Percentiles rank a stretch among this genome's conserved stretches.
These are phyloP conservation scores for Stichodactyla helianthus DNA, from an alignment of 64 coral and sea anemone species.

Conservation along the genomic window DNA sequence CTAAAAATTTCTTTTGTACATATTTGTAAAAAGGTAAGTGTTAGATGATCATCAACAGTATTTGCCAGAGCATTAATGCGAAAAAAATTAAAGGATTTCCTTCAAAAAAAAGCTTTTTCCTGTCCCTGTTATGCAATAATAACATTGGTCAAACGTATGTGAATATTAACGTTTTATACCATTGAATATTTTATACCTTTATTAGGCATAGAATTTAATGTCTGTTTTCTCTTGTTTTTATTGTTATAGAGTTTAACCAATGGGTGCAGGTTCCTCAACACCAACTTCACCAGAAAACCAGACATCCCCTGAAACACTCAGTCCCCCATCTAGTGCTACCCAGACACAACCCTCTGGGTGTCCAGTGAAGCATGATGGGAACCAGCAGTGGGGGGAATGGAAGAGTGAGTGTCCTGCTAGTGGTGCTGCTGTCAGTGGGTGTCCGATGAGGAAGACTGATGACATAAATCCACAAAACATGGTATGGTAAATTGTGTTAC, in stretches of 20 bases:
- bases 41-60: not conserved
- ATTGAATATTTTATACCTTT: no score
- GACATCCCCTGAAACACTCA: not conserved
- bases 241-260: not conserved
- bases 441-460: conserved; percentile 47
- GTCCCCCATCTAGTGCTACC: conserved; percentile 9
- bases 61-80: not conserved
- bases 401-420: conserved; percentile 68
- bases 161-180: not conserved
- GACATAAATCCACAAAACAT: conserved; percentile 71
- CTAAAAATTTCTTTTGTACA: not conserved
- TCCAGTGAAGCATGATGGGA: conserved; percentile 42
- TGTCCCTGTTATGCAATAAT: not conserved
- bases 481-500: conserved; percentile 19
- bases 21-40: not conserved
- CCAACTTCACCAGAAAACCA: conserved; percentile 24
- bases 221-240: not conserved
- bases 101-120: not conserved
- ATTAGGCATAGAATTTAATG: no score
- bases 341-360: conserved; percentile 53
- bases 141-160: not conserved
- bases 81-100: not conserved
- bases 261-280: conserved; percentile 64
- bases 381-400: conserved; percentile 25
- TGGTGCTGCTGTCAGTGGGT: conserved; percentile 27